These are phyloP conservation scores for Fregata magnificens DNA, from an alignment of 2,113 vertebrate species.

Conservation along the genomic window DNA sequence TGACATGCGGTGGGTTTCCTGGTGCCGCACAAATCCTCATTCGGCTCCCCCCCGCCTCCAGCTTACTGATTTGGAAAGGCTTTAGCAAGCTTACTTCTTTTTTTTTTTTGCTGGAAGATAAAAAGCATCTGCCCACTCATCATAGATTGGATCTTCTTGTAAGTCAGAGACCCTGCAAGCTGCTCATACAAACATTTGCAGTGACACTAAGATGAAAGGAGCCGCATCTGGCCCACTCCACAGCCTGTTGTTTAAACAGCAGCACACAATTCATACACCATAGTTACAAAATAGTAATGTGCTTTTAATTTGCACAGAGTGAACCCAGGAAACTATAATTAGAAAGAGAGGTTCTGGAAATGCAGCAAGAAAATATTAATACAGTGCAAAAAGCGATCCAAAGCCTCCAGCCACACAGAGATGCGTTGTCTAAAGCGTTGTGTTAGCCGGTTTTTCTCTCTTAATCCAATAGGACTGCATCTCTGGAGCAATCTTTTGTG, in stretches of 20 bases:
- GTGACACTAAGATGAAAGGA: conserved; percentile 21
- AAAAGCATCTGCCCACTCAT: conserved; percentile 32
- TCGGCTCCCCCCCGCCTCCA: neutral
- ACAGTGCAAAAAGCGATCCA: neutral
- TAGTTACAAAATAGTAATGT: neutral
- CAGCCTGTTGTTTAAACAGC: neutral
- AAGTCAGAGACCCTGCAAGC: neutral
- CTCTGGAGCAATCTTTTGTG: conserved; percentile 10
- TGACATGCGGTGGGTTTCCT: neutral
- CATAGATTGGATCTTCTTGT: neutral
- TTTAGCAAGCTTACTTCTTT: neutral
- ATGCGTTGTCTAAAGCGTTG: neutral
- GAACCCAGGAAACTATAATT: conserved; percentile 19
- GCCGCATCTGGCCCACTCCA: neutral
- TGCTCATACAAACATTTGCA: conserved; percentile 16
- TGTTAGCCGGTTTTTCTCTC: neutral
- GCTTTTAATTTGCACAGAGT: conserved; percentile 12
- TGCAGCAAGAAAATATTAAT: conserved; percentile 30
- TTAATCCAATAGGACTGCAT: conserved; percentile 37
- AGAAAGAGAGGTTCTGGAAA: conserved; percentile 32
- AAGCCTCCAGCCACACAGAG: neutral
- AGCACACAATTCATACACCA: neutral
- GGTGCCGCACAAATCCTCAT: neutral
- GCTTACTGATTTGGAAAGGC: neutral
- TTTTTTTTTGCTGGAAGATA: neutral